Base-by-base conservation (phyloP, 2,797 vertebrate genomes). In the Liparis tanakae region DNA sequence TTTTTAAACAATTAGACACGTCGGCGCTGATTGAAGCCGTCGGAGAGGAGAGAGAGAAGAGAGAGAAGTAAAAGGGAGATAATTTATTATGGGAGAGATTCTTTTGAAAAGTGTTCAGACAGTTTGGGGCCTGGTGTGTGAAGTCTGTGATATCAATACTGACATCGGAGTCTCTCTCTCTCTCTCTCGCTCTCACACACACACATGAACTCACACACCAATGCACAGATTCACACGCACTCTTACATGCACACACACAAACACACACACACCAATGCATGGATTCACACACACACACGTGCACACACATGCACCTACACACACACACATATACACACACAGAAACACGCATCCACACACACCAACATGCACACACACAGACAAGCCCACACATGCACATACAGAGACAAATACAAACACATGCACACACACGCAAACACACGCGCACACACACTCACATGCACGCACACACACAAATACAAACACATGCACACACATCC, bases 91-190 rank as follows among this genome's bases (percentile, higher is more conserved):
- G 93, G 83, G 83, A 86, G 89, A 72, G 89, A 79, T 93, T 90
- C 87, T 94, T 93, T 92, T 93, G 25, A 30, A 90, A 93, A 91
- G 74, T 67, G 87, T 92, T 95, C 94, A 96, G 96, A 95, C 94
- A 92, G 90, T 84, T 89, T 86, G 95, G 93, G 95, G 95, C 95
- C 95, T 94, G 86, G 85, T 91, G 93, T 93, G 85, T 87, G 93
- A 90, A 85, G 89, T 93, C 74, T 90, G 88, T 76, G 85, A 84
- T 93, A 91, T 93, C 90, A 91, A 91, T 88, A 88, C 81, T 88
- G 91, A 93, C 94, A 93, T 80, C 39, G 10, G 88, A 89, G 91
- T 79, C 85, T 68, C 68, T 48, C 10, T 12, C 67, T 41, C 58
- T 13, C 61, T 22, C 54, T 20, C 72, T 22, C 54, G 46, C 55